These are phyloP conservation scores for Eulithis testata DNA, from an alignment of 2,888 invertebrate genomes.

Conservation along the genomic window DNA sequence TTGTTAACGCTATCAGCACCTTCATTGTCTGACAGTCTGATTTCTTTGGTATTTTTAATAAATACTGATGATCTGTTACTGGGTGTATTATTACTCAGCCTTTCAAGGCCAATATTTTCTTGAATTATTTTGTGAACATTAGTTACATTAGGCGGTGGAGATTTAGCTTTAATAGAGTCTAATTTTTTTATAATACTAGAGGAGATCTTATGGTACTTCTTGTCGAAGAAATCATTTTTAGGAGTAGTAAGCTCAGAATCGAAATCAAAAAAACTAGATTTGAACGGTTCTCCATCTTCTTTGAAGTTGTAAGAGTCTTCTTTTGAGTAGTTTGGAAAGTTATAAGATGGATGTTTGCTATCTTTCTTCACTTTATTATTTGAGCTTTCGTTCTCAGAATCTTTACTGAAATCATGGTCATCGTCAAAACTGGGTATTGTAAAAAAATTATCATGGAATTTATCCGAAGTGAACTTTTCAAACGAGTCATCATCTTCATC, in stretches of 20 bases:
- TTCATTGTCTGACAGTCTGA: constrained; percentile 75
- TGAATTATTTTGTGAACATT: constrained; percentile 62
- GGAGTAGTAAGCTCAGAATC: constrained; percentile 81
- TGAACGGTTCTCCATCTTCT: constrained; percentile 63
- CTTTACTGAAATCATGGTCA: constrained; percentile 62
- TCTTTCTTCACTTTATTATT: constrained; percentile 65
- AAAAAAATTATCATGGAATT: constrained; percentile 82
- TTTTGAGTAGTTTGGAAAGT: constrained; percentile 67
- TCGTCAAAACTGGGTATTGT: constrained; percentile 72
- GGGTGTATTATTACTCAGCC: constrained; percentile 75
- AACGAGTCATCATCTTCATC: constrained; percentile 61
- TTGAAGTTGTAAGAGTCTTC: constrained; percentile 57
- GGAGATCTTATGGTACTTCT: constrained; percentile 79
- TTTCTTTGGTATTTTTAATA: constrained; percentile 83
- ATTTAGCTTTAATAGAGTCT: constrained; percentile 63
- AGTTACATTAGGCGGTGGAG: constrained; percentile 59
- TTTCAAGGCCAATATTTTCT: constrained; percentile 72
- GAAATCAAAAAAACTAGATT: constrained; percentile 72
- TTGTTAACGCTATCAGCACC: constrained; percentile 68
- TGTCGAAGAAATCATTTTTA: constrained; percentile 80
- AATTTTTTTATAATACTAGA: constrained; percentile 82
- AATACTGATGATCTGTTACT: constrained; percentile 76
- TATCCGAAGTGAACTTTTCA: constrained; percentile 78
- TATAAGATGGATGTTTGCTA: constrained; percentile 62
- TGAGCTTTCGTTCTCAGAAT: constrained; percentile 55